Evolutionary conservation across 2,888 invertebrate genomes (phyloP), one percentile per base, ranked within the genome.

Genomic region (Brachyptera putata): DNA sequence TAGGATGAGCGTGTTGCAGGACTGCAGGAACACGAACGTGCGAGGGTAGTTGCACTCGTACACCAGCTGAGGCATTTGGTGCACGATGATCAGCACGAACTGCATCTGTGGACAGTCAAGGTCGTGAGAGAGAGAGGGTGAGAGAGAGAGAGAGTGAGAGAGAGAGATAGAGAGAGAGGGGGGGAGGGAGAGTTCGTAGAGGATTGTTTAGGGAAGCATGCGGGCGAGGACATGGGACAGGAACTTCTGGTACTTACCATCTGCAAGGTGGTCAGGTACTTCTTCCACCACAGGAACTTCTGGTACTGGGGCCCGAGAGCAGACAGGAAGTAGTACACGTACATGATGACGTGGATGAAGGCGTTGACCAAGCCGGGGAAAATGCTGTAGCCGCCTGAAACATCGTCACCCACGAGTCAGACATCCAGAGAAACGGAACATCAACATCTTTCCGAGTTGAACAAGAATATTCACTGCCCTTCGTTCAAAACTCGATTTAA

Each of bases 251-350:
- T 30, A 11, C 24, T 24, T n/a, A 46, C 46, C 46, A 46, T 46
- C 46, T 46, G 46, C 46, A 46, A 24, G 9, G 46, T 21, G 22
- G 46, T 46, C 22, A 46, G n/a, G 24, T 46, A 46, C n/a, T 46
- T 46, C 46, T 46, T 46, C 46, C 46, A 46, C 46, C 46, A 46
- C 22, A 46, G 24, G 46, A 22, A 46, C 46, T 46, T 46, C 46
- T 46, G 46, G 46, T 46, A 46, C 46, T 46, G 3, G 22, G 46
- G 46, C 13, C 46, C 46, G 9, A 46, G 46, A 4, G 46, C 46
- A 11, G 46, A 21, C 11, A 46, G 2, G 46, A 46, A 46, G 46
- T 46, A 46, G 46, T 46, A 46, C 11, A 46, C 46, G 46, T 46
- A 46, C 46, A 46, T 46, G 9, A 46, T 24, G 13, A 46, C 46